Evolutionary conservation across 2,888 invertebrate genomes (phyloP), one percentile per base, ranked within the genome.

Genomic region (Rhaphigaster nebulosa): DNA sequence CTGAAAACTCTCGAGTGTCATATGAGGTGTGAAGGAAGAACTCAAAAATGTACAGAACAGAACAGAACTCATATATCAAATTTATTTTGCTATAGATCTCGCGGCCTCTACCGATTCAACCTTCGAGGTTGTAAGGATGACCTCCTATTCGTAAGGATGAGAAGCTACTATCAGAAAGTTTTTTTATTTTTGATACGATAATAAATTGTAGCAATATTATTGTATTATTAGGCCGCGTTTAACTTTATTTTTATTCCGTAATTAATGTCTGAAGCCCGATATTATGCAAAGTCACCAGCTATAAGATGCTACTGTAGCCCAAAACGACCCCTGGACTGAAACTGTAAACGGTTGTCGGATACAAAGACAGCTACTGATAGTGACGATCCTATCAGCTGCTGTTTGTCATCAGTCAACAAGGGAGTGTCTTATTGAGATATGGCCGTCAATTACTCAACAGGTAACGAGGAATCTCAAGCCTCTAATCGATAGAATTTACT

Each of bases 401-500:
- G 45, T 84, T 84, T 84, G 84, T n/a, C 84, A 50, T 84, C 45
- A 84, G 84, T 84, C 84, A 84, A 84, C 45, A 84, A 84, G 84
- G 84, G 84, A 84, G 84, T 84, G 84, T 50, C 84, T 84, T 84
- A 84, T 84, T 84, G 84, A 50, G 84, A 41, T 84, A 45, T 84
- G 15, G 20, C 15, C 45, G 10, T 26, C 84, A 84, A 84, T 84
- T 84, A 84, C 45, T 84, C 84, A 84, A 84, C 84, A 84, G 45
- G 84, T 45, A 45, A 50, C n/a, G 34, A 76, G 34, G 70, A 20
- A 38, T 76, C 70, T 38, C 70, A 3, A n/a, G 60, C 20, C 70
- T 38, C 5, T 76, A 76, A 76, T 76, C 70, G 70, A 76, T 76
- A 20, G 0, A 13, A 76, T 20, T 10, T 38, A 38, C 65, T 34